These are phyloP conservation scores for Sebastes baramenuke DNA, from an alignment of 2,797 vertebrate genomes.

Conservation along the genomic window DNA sequence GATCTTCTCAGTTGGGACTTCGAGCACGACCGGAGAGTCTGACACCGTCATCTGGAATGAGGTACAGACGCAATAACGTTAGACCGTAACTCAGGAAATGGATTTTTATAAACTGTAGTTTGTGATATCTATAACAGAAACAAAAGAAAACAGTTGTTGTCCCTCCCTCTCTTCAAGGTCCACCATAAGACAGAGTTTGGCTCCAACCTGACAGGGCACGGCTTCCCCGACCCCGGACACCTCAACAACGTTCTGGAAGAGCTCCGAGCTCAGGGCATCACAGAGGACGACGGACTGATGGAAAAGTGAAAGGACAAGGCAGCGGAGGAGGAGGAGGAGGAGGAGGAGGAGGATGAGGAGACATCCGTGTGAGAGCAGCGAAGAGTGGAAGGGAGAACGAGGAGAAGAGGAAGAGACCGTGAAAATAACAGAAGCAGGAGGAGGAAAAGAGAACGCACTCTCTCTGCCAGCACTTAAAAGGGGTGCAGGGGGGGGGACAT, in stretches of 20 bases:
- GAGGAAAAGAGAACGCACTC: constrained; percentile 17
- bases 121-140: not conserved
- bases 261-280: constrained; percentile 93
- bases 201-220: constrained; percentile 94
- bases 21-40: constrained; percentile 93
- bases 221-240: constrained; percentile 93
- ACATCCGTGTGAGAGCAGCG: not conserved
- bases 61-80: constrained; percentile 65
- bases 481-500: not conserved
- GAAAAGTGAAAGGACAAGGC: constrained; percentile 59
- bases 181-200: constrained; percentile 96
- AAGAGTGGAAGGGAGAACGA: not conserved
- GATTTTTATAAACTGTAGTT: not conserved
- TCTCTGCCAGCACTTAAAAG: constrained; percentile 55
- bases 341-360: not conserved
- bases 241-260: constrained; percentile 92
- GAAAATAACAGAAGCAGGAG: not conserved
- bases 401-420: not conserved
- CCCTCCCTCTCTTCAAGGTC: constrained; percentile 47
- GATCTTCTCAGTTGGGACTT: constrained; percentile 93
- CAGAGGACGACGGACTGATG: constrained; percentile 79
- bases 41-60: constrained; percentile 97
- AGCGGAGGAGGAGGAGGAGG: not conserved
- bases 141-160: not conserved
- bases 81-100: not conserved